Percentiles rank a stretch among this genome's conserved stretches.
phyloP scores from a whole-genome alignment of 2,113 vertebrate species.

The Miniopterus natalensis region DNA sequence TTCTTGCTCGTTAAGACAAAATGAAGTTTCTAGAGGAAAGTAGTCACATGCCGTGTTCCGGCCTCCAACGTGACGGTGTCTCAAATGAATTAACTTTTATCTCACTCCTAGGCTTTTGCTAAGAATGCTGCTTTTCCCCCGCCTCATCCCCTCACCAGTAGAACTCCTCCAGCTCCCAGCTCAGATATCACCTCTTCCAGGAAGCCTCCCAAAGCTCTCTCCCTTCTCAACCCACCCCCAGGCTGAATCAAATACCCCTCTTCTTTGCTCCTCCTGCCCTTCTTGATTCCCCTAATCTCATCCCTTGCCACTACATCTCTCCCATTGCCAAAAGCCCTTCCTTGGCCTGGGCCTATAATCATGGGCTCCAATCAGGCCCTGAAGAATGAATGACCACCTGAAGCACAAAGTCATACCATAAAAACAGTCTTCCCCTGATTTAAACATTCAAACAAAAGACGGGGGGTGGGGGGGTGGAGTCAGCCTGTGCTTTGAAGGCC shows the following conservation, averaged over 20 bases:
- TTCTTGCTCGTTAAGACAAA: too few species aligned
- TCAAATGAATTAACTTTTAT: too few species aligned
- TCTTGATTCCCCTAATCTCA: neutral
- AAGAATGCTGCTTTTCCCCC: too few species aligned
- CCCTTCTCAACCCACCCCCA: too few species aligned
- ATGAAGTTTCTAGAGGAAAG: too few species aligned
- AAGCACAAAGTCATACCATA: neutral
- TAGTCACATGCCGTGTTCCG: too few species aligned
- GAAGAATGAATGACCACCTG: neutral
- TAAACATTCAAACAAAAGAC: neutral
- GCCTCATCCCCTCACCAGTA: neutral
- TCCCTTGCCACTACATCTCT: neutral
- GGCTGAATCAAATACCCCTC: neutral
- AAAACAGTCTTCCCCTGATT: neutral
- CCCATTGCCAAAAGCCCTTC: neutral
- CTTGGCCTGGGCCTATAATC: neutral
- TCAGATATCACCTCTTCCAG: neutral
- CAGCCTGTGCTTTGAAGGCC: neutral
- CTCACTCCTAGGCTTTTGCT: neutral
- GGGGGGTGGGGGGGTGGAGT: too few species aligned
- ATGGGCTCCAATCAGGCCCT: neutral
- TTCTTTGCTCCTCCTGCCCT: neutral
- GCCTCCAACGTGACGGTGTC: too few species aligned
- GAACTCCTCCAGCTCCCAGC: neutral
- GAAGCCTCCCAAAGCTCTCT: neutral